Base-by-base conservation (phyloP, 2,888 invertebrate species). In the Drosophila atripex region DNA sequence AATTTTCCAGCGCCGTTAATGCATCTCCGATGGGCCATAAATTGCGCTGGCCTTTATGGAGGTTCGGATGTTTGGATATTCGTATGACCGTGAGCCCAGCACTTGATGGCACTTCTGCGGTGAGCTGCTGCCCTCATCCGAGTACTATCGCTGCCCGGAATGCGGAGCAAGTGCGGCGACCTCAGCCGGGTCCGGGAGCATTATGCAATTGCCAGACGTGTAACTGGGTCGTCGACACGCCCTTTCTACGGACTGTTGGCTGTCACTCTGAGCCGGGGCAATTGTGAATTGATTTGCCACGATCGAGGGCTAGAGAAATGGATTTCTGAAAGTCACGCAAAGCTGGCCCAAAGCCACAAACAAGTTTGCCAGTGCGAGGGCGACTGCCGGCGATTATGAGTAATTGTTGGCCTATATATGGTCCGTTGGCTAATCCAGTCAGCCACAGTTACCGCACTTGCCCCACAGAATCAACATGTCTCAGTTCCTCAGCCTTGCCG, bases 401-500 rank as follows among this genome's bases (percentile, higher is more conserved):
- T 72, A 69, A 83, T 75, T 68, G 72, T 25, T 61, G 63, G 45
- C 52, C 43, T 45, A 58, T 45, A 84, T 77, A 86, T 84, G 76
- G 46, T 61, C 45, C 1, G 5, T 12, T 7, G 35, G 43, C 14
- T 12, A 18, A 54, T 11, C 14, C 56, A 49, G 56, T 53, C 39
- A 61, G 56, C 74, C 80, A 83, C 89, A 89, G 89, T 89, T 80
- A 53, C 50, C 63, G 54, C 18, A 57, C 51, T 71, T 75, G 59
- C 59, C 53, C 25, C 46, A 72, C 71, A 71, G 66, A 50, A 53
- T 21, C 49, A 85, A 87, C 86, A 91, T 91, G 91, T 85, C 88
- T 69, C 89, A 92, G 93, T 91, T 94, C 75, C 88, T 94, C 76
- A 90, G 93, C 58, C 90, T 95, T 87, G 91, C 93, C 88, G 93